phyloP scores from a whole-genome alignment of 1,140 invertebrate genomes.

The Littorina saxatilis region DNA sequence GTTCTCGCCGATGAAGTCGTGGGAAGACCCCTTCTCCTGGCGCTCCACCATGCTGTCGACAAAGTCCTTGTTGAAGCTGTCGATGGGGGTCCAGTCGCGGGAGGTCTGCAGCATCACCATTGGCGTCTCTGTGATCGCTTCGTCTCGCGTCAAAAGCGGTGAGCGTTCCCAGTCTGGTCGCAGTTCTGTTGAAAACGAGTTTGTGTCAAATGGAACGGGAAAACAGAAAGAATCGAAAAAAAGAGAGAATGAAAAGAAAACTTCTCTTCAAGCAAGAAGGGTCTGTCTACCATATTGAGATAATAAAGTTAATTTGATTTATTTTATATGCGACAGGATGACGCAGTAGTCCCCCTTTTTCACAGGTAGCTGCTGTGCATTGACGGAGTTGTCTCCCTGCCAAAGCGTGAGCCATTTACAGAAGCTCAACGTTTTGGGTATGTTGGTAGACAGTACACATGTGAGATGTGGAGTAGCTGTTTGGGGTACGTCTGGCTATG shows the following conservation, averaged over 20 bases:
- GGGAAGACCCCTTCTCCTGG: constrained; percentile 38
- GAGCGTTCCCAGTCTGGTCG: constrained; percentile 52
- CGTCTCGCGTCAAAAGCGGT: neutral
- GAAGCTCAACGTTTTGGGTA: too few species aligned
- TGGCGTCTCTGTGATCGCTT: constrained; percentile 20
- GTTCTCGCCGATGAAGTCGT: constrained; percentile 67
- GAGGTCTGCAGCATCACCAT: constrained; percentile 43
- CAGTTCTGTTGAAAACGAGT: constrained; percentile 53
- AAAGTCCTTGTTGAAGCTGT: constrained; percentile 69
- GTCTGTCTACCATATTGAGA: too few species aligned
- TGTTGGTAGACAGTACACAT: too few species aligned
- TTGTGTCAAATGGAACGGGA: neutral
- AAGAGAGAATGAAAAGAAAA: neutral
- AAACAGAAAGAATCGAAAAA: neutral
- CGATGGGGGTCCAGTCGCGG: constrained; percentile 67
- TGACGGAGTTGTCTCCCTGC: too few species aligned
- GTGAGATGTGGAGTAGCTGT: too few species aligned
- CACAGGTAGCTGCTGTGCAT: too few species aligned
- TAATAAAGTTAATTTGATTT: too few species aligned
- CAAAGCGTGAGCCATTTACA: too few species aligned
- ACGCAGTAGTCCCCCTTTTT: too few species aligned
- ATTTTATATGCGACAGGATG: too few species aligned
- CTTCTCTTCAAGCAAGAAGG: too few species aligned
- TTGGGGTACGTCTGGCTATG: too few species aligned
- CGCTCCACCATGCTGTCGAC: constrained; percentile 54